These are phyloP conservation scores for Drosophila mayri DNA, from an alignment of 1,140 invertebrate species.

Conservation along the genomic window DNA sequence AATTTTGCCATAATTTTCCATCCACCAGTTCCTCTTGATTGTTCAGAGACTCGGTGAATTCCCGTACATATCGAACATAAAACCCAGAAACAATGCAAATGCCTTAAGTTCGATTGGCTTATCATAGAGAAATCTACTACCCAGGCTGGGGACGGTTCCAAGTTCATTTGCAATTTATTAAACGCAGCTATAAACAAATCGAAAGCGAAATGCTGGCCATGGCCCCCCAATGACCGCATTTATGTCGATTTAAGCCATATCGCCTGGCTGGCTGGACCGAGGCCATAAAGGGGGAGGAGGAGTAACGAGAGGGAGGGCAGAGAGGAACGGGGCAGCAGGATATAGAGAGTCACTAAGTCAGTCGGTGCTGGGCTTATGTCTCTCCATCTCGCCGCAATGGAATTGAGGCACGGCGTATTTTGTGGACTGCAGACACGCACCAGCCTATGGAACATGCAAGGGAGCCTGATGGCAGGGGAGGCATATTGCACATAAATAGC, in stretches of 20 bases:
- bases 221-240: conserved; percentile 59
- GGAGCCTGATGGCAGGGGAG: conserved; percentile 23
- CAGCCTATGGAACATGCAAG: conserved; percentile 47
- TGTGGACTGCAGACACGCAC: conserved; percentile 75
- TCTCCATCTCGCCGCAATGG: conserved; percentile 44
- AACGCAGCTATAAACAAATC: conserved; percentile 78
- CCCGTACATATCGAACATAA: conserved; percentile 12
- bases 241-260: conserved; percentile 72
- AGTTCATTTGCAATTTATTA: conserved; percentile 78
- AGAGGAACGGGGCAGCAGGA: neutral
- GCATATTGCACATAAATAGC: conserved; percentile 71
- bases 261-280: conserved; percentile 31
- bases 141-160: conserved; percentile 25
- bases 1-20: conserved; percentile 15
- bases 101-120: conserved; percentile 36
- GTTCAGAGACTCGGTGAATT: conserved; percentile 15
- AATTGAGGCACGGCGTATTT: conserved; percentile 73
- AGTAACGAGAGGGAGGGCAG: neutral
- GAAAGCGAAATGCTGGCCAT: conserved; percentile 66
- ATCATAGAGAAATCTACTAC: conserved; percentile 36
- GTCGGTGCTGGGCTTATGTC: conserved; percentile 28
- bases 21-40: conserved; percentile 24
- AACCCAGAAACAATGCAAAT: conserved; percentile 43
- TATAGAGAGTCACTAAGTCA: conserved; percentile 69
- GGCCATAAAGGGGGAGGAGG: conserved; percentile 17